Evolutionary conservation across 2,113 vertebrate species (phyloP).

Genomic region (Trogon melanurus): DNA sequence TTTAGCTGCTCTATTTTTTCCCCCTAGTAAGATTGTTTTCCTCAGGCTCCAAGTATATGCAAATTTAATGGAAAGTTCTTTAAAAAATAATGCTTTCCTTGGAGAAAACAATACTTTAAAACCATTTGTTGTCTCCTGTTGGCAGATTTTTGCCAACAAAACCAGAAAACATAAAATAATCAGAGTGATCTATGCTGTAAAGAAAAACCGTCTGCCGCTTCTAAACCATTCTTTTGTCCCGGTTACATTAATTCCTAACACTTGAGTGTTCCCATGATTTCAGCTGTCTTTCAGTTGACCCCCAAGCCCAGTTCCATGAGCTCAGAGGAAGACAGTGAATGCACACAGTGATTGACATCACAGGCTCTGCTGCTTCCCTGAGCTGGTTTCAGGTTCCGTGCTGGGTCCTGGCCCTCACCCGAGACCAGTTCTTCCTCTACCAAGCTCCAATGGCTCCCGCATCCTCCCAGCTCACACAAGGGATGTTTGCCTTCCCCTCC

Average conservation of each 20-base stretch:
- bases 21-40: not conserved
- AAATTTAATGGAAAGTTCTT: conserved; percentile 61
- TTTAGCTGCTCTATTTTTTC: not conserved
- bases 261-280: not conserved
- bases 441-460: not conserved
- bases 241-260: not conserved
- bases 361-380: not conserved
- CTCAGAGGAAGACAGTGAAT: not conserved
- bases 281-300: not conserved
- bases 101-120: conserved; percentile 43
- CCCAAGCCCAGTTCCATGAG: not conserved
- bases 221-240: not conserved
- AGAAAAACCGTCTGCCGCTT: not conserved
- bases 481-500: not conserved
- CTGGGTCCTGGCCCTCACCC: not conserved
- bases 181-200: not conserved
- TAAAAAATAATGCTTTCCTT: conserved; percentile 46
- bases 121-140: not conserved
- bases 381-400: not conserved
- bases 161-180: not conserved
- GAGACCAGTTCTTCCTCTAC: not conserved
- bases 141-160: conserved; percentile 56
- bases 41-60: conserved; percentile 50
- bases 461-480: not conserved
- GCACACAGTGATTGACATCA: not conserved